Evolutionary conservation across 2,888 invertebrate genomes (phyloP).

Genomic region (Isoperla grammatica): DNA sequence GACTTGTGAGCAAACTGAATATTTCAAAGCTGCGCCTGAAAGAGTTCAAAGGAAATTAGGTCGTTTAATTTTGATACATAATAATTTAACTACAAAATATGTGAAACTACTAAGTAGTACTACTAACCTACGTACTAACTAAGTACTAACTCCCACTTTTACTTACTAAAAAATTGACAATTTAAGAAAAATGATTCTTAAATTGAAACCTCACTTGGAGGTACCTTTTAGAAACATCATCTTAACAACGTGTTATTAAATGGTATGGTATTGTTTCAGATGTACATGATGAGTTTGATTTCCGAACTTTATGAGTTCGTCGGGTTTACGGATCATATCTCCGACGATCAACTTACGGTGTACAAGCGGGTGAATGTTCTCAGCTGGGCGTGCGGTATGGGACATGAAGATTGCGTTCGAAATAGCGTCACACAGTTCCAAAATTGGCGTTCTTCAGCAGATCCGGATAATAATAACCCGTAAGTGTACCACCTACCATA

Average conservation of each 20-base stretch:
- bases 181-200: too few species aligned
- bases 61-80: too few species aligned
- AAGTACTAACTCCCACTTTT: too few species aligned
- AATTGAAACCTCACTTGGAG: too few species aligned
- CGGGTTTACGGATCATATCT: constrained; percentile 59
- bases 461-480: constrained; percentile 71
- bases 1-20: too few species aligned
- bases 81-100: too few species aligned
- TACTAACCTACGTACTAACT: too few species aligned
- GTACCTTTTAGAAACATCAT: not conserved
- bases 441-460: constrained; percentile 65
- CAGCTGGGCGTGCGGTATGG: constrained; percentile 69
- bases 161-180: constrained; percentile 42
- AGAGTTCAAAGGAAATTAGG: too few species aligned
- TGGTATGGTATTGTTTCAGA: constrained; percentile 50
- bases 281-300: constrained; percentile 61
- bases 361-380: constrained; percentile 67
- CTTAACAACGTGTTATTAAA: not conserved
- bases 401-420: constrained; percentile 66
- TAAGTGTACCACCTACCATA: constrained; percentile 51
- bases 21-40: too few species aligned
- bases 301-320: constrained; percentile 61
- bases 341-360: constrained; percentile 61
- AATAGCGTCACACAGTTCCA: constrained; percentile 66
- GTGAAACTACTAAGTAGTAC: too few species aligned